Conservation (phyloP, 2,797 vertebrate genomes). For the Eupleurogrammus muticus region DNA sequence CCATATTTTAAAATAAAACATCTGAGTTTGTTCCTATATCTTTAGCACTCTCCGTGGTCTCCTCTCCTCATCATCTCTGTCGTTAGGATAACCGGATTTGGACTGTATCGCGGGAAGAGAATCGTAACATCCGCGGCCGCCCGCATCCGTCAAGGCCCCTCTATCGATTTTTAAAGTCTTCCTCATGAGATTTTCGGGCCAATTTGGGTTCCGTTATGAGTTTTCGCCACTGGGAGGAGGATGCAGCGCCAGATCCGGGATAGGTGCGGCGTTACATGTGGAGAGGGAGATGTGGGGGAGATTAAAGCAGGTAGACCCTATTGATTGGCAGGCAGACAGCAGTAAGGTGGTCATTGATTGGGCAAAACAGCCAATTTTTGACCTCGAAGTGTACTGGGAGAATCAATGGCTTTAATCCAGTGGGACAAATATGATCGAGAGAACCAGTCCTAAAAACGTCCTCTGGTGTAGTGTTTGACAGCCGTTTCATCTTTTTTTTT, state of each 20-base stretch:
- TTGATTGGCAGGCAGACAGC: slow-evolving; percentile 69
- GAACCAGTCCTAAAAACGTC: slow-evolving; percentile 2
- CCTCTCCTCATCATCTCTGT: slow-evolving; percentile 12
- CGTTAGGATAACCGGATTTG: background rate
- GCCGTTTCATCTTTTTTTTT: background rate
- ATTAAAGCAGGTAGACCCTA: slow-evolving; percentile 73
- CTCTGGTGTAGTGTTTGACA: background rate
- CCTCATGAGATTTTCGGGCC: slow-evolving; percentile 45
- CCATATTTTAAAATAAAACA: slow-evolving; percentile 8
- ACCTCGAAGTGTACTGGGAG: slow-evolving; percentile 54
- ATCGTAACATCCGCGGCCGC: background rate
- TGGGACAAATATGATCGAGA: slow-evolving; percentile 36
- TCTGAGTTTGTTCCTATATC: background rate
- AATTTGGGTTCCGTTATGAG: slow-evolving; percentile 35
- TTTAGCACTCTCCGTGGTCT: background rate
- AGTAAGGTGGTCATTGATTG: slow-evolving; percentile 75
- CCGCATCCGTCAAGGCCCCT: background rate
- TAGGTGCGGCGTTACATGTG: slow-evolving; percentile 33
- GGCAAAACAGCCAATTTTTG: slow-evolving; percentile 72
- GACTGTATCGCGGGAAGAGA: background rate
- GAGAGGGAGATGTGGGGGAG: slow-evolving; percentile 43
- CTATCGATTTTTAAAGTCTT: slow-evolving; percentile 55
- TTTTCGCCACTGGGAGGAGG: slow-evolving; percentile 25
- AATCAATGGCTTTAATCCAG: slow-evolving; percentile 74
- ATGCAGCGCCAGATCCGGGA: slow-evolving; percentile 21